A percentile compares a stretch with the other conserved stretches of the same genome.
Evolutionary conservation across 2,797 vertebrate genomes (phyloP).

Genomic region (Mormyrus proboscirostris): DNA sequence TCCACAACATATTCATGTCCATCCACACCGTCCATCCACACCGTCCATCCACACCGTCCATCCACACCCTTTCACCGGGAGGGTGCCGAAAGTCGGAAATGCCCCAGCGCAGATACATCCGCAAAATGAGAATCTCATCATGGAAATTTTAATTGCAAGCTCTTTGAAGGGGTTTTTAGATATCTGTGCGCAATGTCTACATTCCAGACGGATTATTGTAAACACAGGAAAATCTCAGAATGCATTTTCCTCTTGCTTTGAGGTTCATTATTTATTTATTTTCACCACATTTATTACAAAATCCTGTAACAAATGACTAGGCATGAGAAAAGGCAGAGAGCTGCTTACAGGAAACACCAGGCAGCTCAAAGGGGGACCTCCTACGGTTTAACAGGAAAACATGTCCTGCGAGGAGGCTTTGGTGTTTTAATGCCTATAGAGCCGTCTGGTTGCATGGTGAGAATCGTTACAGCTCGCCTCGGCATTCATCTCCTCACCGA

Average conservation of each 20-base stretch:
- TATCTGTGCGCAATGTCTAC: background rate
- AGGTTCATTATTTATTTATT: no score
- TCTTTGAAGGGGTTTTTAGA: background rate
- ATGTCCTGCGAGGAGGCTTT: conserved; percentile 27
- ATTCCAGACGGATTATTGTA: background rate
- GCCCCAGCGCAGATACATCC: background rate
- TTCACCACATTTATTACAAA: background rate
- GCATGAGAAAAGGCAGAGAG: conserved; percentile 19
- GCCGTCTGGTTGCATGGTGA: background rate
- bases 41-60: conserved; percentile 18
- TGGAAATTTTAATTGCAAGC: background rate
- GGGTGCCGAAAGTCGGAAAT: background rate
- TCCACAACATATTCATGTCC: background rate
- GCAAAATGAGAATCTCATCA: conserved; percentile 2
- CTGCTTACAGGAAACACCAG: conserved; percentile 19
- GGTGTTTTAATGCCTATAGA: conserved; percentile 24
- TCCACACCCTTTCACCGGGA: background rate
- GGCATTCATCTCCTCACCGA: background rate
- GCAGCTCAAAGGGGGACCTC: conserved; percentile 29
- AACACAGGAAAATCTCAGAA: background rate
- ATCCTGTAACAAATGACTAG: conserved; percentile 4
- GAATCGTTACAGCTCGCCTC: background rate
- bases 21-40: conserved; percentile 15
- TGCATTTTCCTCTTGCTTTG: background rate
- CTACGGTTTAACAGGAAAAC: conserved; percentile 33